Evolutionary conservation across 2,113 vertebrate genomes (phyloP).

Genomic region (Caranx ignobilis): DNA sequence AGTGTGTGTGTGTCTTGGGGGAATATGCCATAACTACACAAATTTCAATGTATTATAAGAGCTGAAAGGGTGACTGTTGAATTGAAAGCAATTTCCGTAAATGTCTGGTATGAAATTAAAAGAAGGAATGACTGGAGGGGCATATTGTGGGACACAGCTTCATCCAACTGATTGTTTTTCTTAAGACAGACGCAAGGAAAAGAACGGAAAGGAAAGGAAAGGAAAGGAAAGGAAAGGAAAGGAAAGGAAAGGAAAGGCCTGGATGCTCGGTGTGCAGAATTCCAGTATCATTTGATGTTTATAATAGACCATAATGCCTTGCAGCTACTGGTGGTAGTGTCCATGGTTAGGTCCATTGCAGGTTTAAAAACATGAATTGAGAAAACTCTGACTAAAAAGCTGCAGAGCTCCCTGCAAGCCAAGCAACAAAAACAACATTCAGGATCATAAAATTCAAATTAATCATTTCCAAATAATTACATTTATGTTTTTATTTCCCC

Average conservation of each 20-base stretch:
- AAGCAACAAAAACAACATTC: background rate
- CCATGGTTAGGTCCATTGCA: no score
- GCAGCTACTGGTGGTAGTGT: background rate
- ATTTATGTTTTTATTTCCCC: background rate
- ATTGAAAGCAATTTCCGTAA: slow-evolving; percentile 68
- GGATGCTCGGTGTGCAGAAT: slow-evolving; percentile 13
- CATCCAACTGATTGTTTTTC: slow-evolving; percentile 38
- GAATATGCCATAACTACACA: slow-evolving; percentile 46
- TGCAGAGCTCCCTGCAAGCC: background rate
- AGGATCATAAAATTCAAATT: background rate
- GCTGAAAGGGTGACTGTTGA: slow-evolving; percentile 53
- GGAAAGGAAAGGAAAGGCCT: slow-evolving; percentile 7
- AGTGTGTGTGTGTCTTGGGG: slow-evolving; percentile 53
- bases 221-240: slow-evolving; percentile 3
- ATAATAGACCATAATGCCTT: slow-evolving; percentile 18
- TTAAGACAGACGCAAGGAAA: background rate
- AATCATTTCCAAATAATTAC: background rate
- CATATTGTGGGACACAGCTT: slow-evolving; percentile 41
- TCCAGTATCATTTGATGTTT: slow-evolving; percentile 17
- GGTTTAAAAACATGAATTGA: background rate
- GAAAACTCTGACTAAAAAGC: background rate
- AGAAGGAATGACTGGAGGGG: slow-evolving; percentile 58
- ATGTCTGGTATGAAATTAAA: slow-evolving; percentile 66
- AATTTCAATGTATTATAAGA: slow-evolving; percentile 62
- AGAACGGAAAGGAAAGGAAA: background rate